Conservation (phyloP, 2,113 vertebrate genomes). For the Psettodes erumei region DNA sequence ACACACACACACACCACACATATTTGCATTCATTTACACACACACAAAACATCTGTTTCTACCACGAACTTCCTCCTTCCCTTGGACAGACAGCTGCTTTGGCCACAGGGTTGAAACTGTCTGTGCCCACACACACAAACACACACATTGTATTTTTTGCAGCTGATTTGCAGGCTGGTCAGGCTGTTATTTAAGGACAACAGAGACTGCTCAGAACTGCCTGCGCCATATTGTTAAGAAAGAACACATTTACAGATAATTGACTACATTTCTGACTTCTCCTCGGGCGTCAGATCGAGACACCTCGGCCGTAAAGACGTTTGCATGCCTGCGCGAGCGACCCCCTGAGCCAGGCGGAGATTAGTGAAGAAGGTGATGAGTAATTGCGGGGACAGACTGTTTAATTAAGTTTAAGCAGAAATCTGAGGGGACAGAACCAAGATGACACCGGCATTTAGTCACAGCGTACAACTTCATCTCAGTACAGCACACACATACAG, state of each 20-base stretch:
- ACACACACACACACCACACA: constrained; percentile 16
- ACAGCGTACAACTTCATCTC: not conserved
- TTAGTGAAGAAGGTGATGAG: constrained; percentile 23
- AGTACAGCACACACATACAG: not conserved
- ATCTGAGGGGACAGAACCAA: constrained; percentile 10
- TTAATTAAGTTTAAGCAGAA: constrained; percentile 44
- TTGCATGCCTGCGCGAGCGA: not conserved
- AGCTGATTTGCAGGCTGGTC: not conserved
- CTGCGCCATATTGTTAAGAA: not conserved
- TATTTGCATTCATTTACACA: constrained; percentile 5
- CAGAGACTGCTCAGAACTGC: not conserved
- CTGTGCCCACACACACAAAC: not conserved
- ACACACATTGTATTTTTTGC: not conserved
- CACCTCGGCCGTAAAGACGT: not conserved
- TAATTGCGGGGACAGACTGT: constrained; percentile 19
- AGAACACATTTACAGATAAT: constrained; percentile 1
- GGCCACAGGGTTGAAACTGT: constrained; percentile 33
- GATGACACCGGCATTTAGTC: constrained; percentile 12
- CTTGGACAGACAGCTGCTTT: constrained; percentile 38
- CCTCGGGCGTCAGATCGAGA: not conserved
- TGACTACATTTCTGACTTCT: not conserved
- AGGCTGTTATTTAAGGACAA: not conserved
- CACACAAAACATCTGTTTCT: constrained; percentile 57
- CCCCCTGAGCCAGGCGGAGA: not conserved
- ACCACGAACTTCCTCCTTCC: constrained; percentile 1